Evolutionary conservation across 1,140 invertebrate genomes (phyloP), one percentile per base, ranked within the genome.

Genomic region (Brachionus asplanchnoidis): DNA sequence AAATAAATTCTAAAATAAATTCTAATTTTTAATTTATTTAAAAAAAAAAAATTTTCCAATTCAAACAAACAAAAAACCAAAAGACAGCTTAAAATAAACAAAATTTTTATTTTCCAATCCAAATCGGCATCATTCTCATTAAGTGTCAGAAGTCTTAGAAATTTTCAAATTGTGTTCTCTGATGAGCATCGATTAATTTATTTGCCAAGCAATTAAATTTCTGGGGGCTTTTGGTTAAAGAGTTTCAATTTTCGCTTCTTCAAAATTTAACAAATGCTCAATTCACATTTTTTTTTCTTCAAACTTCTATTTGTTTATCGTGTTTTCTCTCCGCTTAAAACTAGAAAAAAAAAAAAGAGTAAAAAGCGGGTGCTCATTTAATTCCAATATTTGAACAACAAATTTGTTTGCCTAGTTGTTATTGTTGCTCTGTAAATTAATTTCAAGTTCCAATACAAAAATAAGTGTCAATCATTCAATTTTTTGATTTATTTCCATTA

Each of bases 401-500:
- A 26, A 50, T 50, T 77, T 77, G 73, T 73, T 73, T 73, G 68
- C n/a, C 68, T 42, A 42, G 68, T 73, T 73, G 40, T 68, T 68
- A 32, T 40, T 60, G 53, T 23, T 60, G n/a, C 17, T 60, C 17
- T 60, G 20, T 32, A 73, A 73, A 73, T 73, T 73, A 73, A 73
- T 73, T 73, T 73, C 40, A n/a, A 14, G 32, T 42, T 73, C 32
- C 6, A 36, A 36, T 36, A 36, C 32, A 4, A 40, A 42, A 42
- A 42, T 73, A 42, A 73, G 68, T 73, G 68, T 73, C 68, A 73
- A 73, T 73, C 36, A 40, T 68, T 68, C 66, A 73, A 73, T 73
- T 73, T 73, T 73, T 73, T 73, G 68, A 73, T 73, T 73, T 73
- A 73, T 73, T 73, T 73, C 44, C 40, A 73, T 73, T 40, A 73